A percentile compares a stretch with the other conserved stretches of the same genome.
Conservation (phyloP, 2,888 invertebrate species). For the Hoplodrina blanda region DNA sequence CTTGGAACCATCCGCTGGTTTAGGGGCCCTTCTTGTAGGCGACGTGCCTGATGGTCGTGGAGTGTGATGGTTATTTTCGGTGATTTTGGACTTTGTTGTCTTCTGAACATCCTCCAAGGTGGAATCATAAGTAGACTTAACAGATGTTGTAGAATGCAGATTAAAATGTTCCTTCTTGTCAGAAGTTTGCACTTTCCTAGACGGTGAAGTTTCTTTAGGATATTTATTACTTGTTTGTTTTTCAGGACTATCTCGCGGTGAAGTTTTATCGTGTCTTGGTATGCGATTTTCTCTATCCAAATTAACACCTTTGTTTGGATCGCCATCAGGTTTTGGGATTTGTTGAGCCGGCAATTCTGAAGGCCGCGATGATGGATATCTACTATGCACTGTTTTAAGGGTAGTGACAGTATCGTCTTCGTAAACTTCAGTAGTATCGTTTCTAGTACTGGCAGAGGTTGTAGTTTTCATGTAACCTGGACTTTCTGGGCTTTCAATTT, state of each 20-base stretch:
- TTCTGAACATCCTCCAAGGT: slow-evolving; percentile 58
- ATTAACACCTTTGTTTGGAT: no score
- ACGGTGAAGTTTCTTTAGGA: slow-evolving; percentile 53
- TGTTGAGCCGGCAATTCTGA: no score
- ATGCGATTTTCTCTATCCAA: no score
- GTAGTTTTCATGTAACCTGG: slow-evolving; percentile 57
- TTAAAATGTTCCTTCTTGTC: slow-evolving; percentile 44
- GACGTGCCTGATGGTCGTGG: slow-evolving; percentile 13
- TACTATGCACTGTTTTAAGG: slow-evolving; percentile 27
- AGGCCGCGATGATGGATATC: slow-evolving; percentile 11
- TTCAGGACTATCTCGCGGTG: slow-evolving; percentile 28
- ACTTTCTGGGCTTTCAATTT: slow-evolving; percentile 34
- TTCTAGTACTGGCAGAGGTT: slow-evolving; percentile 47
- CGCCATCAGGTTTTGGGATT: no score
- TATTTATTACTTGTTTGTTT: slow-evolving; percentile 31
- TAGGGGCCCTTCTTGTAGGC: slow-evolving; percentile 31
- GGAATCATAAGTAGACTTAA: slow-evolving; percentile 55
- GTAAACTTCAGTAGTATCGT: slow-evolving; percentile 29
- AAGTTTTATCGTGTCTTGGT: no score
- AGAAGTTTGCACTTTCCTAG: slow-evolving; percentile 26
- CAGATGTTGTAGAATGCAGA: slow-evolving; percentile 56
- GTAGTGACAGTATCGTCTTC: slow-evolving; percentile 9
- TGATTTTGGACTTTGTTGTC: slow-evolving; percentile 38
- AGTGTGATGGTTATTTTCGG: slow-evolving; percentile 32
- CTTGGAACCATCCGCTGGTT: slow-evolving; percentile 18